Evolutionary conservation across 2,797 vertebrate genomes (phyloP).

Genomic region (Lindbergichthys nudifrons): DNA sequence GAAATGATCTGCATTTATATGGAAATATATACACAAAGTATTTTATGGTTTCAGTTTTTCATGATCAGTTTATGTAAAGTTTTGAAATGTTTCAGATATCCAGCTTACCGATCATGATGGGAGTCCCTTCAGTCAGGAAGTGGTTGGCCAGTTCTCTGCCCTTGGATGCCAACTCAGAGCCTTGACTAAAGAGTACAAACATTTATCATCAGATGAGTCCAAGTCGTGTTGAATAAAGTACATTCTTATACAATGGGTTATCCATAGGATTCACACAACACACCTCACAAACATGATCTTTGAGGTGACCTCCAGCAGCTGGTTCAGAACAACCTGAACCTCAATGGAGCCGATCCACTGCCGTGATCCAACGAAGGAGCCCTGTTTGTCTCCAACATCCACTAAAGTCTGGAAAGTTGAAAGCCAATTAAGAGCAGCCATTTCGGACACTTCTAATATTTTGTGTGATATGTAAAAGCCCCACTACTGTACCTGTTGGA

Average conservation of each 20-base stretch:
- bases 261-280: slow-evolving; percentile 8
- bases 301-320: slow-evolving; percentile 92
- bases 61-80: no score
- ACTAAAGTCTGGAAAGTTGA: slow-evolving; percentile 88
- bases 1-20: background rate
- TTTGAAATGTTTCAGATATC: background rate
- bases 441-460: background rate
- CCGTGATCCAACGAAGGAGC: slow-evolving; percentile 90
- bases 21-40: background rate
- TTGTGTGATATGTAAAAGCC: background rate
- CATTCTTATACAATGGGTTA: background rate
- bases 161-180: slow-evolving; percentile 90
- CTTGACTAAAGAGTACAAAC: slow-evolving; percentile 84
- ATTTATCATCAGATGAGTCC: slow-evolving; percentile 2
- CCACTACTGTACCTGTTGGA: slow-evolving; percentile 88
- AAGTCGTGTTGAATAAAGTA: background rate
- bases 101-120: slow-evolving; percentile 94
- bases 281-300: slow-evolving; percentile 97
- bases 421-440: background rate
- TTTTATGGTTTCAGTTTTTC: background rate
- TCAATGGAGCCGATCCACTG: slow-evolving; percentile 99
- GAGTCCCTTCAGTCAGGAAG: slow-evolving; percentile 93
- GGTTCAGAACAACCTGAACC: slow-evolving; percentile 91
- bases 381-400: slow-evolving; percentile 92
- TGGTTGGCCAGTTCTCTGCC: slow-evolving; percentile 94